Evolutionary conservation across 2,113 vertebrate species (phyloP), one percentile per base, ranked within the genome.

Genomic region (Buteo buteo): DNA sequence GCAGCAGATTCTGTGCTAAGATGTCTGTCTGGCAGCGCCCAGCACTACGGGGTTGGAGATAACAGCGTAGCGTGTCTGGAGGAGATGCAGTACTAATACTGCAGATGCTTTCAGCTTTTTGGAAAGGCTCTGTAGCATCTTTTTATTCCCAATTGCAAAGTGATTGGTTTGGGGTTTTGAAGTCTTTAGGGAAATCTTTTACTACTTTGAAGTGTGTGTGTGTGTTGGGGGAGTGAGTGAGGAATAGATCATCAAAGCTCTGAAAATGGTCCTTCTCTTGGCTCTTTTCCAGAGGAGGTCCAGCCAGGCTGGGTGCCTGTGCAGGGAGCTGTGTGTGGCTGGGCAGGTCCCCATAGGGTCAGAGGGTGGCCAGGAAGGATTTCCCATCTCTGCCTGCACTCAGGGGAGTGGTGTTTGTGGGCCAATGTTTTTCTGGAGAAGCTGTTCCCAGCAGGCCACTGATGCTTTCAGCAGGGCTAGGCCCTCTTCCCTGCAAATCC

Each of bases 1-100:
- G 88, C 15, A 1, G 83, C 86, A 94, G 84, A 62, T 92, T 66
- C 44, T 93, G 77, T 89, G 65, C 91, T 92, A 66, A 89, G 73
- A 81, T 91, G 81, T 89, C 55, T 61, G 70, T 85, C 86, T 95
- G 91, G 88, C 90, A 94, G 81, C 73, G 92, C 62, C 19, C 69
- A 76, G 61, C 49, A 7, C 36, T 69, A 12, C 5, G 2, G 52
- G 57, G n/a, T 10, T 69, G 70, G 34, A 61, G 65, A n/a, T 72
- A 32, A 50, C 61, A 71, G 49, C 0, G 0, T 25, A 28, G 52
- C 1, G 0, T 84, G 50, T 82, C 57, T 57, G 2, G 57, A 87
- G 84, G 62, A 93, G 74, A 65, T 57, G 90, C 92, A 77, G 66
- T 50, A 14, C 34, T 69, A 49, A 54, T 44, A 9, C 44, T 86